phyloP scores from a whole-genome alignment of 2,113 vertebrate species.

The Caretta caretta region DNA sequence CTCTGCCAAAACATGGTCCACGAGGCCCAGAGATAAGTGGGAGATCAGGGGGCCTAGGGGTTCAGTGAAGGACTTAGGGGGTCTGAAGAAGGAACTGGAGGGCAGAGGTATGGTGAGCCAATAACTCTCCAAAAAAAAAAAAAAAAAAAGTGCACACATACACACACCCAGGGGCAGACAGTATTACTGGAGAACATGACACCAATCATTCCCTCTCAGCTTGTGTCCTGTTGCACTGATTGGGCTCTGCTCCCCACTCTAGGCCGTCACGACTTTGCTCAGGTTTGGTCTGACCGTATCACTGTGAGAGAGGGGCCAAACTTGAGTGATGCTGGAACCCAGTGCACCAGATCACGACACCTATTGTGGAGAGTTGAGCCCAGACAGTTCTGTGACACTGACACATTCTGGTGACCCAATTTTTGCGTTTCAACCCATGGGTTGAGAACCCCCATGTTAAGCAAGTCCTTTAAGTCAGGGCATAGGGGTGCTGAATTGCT shows the following conservation, averaged over 20 bases:
- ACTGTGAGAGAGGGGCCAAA: neutral
- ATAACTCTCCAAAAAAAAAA: neutral
- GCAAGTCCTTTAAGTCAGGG: neutral
- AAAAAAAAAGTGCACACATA: neutral
- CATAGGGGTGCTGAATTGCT: neutral
- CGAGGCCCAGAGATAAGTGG: neutral
- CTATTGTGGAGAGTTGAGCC: neutral
- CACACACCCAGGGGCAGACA: no score
- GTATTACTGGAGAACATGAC: neutral
- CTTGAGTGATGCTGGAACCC: neutral
- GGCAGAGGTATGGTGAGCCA: no score
- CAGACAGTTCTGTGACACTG: neutral
- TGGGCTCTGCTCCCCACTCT: neutral
- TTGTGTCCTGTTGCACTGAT: neutral
- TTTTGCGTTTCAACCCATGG: neutral
- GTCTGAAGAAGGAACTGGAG: neutral
- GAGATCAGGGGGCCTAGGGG: neutral
- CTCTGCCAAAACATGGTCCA: neutral
- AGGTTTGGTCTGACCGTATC: neutral
- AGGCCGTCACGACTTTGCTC: neutral
- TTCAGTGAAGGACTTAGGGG: neutral
- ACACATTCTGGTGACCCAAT: neutral
- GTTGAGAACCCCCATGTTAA: neutral
- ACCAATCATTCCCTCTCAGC: neutral
- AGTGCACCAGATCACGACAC: neutral